Evolutionary conservation across 2,113 vertebrate genomes (phyloP).

Genomic region (Hippocampus mohnikei): DNA sequence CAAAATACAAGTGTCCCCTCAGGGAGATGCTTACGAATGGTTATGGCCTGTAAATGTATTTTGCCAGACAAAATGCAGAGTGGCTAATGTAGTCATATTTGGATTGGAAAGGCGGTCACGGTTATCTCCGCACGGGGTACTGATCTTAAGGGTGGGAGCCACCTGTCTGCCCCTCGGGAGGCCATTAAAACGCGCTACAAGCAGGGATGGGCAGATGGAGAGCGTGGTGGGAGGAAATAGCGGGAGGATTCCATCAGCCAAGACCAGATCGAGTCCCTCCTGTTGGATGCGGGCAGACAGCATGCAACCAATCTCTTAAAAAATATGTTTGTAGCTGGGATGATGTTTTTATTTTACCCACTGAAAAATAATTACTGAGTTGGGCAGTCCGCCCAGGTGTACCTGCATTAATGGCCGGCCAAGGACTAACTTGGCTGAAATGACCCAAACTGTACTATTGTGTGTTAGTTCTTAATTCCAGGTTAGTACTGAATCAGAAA

Average conservation of each 20-base stretch:
- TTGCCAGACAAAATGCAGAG: background rate
- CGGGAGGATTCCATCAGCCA: constrained; percentile 32
- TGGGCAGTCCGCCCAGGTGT: background rate
- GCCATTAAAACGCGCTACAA: constrained; percentile 30
- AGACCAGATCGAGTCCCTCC: constrained; percentile 26
- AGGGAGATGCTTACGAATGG: background rate
- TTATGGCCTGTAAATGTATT: background rate
- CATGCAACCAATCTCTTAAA: constrained; percentile 17
- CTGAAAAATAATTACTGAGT: background rate
- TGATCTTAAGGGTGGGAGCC: constrained; percentile 48
- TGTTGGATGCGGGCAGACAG: constrained; percentile 16
- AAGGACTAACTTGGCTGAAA: constrained; percentile 2
- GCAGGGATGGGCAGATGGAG: constrained; percentile 56
- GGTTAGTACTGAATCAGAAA: background rate
- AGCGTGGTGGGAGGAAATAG: constrained; percentile 12
- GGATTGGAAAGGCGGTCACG: constrained; percentile 32
- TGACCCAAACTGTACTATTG: background rate
- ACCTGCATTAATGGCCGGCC: background rate
- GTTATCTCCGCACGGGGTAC: constrained; percentile 38
- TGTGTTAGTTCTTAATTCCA: background rate
- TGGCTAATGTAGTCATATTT: background rate
- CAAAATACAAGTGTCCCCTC: background rate
- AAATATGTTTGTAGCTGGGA: background rate
- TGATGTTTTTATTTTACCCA: background rate
- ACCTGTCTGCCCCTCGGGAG: constrained; percentile 57